phyloP scores from a whole-genome alignment of 2,113 vertebrate genomes.

The Anhinga anhinga region DNA sequence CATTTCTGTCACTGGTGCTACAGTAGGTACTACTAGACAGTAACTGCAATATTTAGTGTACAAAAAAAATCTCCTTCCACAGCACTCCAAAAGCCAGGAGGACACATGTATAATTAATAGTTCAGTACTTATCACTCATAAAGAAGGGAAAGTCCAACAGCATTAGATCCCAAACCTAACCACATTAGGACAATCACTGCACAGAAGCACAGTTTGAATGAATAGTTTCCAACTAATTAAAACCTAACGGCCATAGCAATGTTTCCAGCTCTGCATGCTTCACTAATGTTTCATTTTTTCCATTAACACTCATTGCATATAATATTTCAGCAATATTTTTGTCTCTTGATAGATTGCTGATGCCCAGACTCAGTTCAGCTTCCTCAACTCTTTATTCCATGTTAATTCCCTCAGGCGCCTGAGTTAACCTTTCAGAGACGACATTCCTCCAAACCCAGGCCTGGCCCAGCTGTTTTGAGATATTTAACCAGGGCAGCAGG shows the following conservation, averaged over 20 bases:
- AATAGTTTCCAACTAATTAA: constrained; percentile 20
- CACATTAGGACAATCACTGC: background rate
- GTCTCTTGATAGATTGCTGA: background rate
- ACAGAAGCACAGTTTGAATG: background rate
- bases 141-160: background rate
- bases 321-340: background rate
- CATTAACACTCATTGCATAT: background rate
- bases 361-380: background rate
- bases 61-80: background rate
- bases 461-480: background rate
- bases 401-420: background rate
- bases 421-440: background rate
- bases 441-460: background rate
- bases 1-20: background rate
- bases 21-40: background rate
- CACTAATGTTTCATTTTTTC: background rate
- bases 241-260: background rate
- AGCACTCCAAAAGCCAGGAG: background rate
- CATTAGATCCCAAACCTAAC: background rate
- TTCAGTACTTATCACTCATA: background rate
- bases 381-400: background rate
- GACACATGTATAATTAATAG: background rate
- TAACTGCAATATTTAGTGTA: background rate
- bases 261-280: background rate
- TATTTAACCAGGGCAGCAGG: background rate